Base-by-base conservation (phyloP, 2,113 vertebrate genomes). In the Bungarus multicinctus region DNA sequence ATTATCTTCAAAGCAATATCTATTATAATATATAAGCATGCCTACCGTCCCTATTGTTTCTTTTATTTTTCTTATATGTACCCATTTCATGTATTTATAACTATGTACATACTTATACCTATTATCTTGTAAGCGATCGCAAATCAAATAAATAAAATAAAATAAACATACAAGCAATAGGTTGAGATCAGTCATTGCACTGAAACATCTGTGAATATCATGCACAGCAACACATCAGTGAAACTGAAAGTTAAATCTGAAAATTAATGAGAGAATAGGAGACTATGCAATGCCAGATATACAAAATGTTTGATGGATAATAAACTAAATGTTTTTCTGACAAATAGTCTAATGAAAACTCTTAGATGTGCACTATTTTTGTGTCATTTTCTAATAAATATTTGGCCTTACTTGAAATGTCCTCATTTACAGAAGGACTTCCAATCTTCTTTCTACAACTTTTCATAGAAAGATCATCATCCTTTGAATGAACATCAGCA, bases 271-370 rank as follows among this genome's bases (percentile, higher is more conserved):
- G 50, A 34, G 53, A 92, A 50, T 22, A 92, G 64, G 88, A 85
- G 88, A 88, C n/a, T 47, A 85, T 89, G 25, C 87, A 85, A 54
- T 85, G 69, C 88, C 92, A 89, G 47, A 34, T 53, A 58, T 2
- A 58, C 69, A 89, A 69, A 85, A 57, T 85, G 27, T 55, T 58
- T 92, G 92, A 92, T 89, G 39, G 53, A 50, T 92, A 45, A 47
- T 23, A 4, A 45, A 54, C 64, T 53, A 53, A n/a, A 47, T 16
- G 55, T 45, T 85, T 92, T 92, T 25, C 87, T 85, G 64, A 57
- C 69, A 89, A 74, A 50, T 47, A 23, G 39, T 50, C 52, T 85
- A 57, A 47, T 7, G 52, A 85, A 58, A 92, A 43, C 10, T 92
- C 53, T 89, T n/a, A 39, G 39, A 34, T 52, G 69, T 45, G 34